A percentile compares a stretch with the other conserved stretches of the same genome.
phyloP scores from a whole-genome alignment of 2,888 invertebrate genomes.

The Volucella inanis region DNA sequence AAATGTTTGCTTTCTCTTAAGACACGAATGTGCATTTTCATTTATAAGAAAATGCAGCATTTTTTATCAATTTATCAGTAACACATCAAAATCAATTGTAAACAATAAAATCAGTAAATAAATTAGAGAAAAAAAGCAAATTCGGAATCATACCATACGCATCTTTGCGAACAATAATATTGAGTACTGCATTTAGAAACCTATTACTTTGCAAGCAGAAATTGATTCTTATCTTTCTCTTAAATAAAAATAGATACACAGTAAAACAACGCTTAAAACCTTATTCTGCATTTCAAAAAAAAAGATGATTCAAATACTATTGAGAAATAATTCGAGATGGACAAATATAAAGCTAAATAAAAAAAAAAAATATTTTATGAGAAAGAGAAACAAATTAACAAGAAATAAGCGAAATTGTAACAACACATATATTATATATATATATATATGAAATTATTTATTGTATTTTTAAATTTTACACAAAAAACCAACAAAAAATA shows the following conservation, averaged over 20 bases:
- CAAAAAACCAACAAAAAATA: constrained; percentile 46
- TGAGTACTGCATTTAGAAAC: constrained; percentile 47
- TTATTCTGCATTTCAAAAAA: constrained; percentile 31
- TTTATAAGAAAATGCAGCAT: constrained; percentile 17
- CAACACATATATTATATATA: constrained; percentile 62
- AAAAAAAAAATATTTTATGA: constrained; percentile 34
- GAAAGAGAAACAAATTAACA: background rate
- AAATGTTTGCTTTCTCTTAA: constrained; percentile 6
- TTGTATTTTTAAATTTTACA: constrained; percentile 71
- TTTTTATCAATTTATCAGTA: constrained; percentile 38
- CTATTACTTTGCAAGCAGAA: constrained; percentile 10
- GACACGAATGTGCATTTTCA: background rate
- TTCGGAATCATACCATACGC: background rate
- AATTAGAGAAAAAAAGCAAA: background rate
- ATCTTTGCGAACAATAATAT: constrained; percentile 12
- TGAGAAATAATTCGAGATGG: constrained; percentile 22
- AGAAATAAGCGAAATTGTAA: constrained; percentile 51
- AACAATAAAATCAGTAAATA: constrained; percentile 25
- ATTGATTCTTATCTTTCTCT: constrained; percentile 26
- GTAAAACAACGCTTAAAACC: constrained; percentile 33
- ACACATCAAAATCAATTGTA: constrained; percentile 21
- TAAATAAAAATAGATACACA: constrained; percentile 17
- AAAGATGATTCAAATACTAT: constrained; percentile 12
- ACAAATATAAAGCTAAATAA: constrained; percentile 28
- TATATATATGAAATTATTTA: constrained; percentile 67